Evolutionary conservation across 2,797 vertebrate species (phyloP).

Genomic region (Hydrophis major): DNA sequence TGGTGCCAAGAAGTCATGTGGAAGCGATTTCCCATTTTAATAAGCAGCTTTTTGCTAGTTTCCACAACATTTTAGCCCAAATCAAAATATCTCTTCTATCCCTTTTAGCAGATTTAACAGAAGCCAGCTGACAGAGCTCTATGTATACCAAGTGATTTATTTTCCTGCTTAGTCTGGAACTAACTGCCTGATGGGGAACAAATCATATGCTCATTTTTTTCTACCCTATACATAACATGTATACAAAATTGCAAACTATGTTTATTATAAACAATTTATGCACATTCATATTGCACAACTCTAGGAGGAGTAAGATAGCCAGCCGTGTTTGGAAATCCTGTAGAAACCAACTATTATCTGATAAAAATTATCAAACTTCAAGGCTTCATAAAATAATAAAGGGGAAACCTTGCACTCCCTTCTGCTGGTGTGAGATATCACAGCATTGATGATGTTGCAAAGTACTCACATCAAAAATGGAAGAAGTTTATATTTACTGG

Average conservation of each 20-base stretch:
- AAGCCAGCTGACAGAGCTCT: not conserved
- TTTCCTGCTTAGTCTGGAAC: not conserved
- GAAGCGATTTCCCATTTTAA: not conserved
- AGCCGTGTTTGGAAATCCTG: not conserved
- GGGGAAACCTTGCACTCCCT: not conserved
- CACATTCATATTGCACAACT: not conserved
- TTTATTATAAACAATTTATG: not conserved
- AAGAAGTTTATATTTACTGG: not conserved
- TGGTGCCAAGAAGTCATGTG: not conserved
- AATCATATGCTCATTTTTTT: not conserved
- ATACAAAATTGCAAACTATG: not conserved
- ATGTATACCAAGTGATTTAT: not conserved
- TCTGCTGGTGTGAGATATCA: not conserved
- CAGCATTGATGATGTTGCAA: not conserved
- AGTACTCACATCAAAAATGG: slow-evolving; percentile 31
- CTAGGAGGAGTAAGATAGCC: not conserved
- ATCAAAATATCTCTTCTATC: not conserved
- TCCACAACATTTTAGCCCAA: not conserved
- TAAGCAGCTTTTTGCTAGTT: not conserved
- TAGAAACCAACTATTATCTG: not conserved
- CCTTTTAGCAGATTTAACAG: not conserved
- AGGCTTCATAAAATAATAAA: not conserved
- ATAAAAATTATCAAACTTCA: not conserved
- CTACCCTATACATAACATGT: not conserved
- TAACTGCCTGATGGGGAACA: not conserved